Evolutionary conservation across 2,113 vertebrate genomes (phyloP), one percentile per base, ranked within the genome.

Genomic region (Caloenas nicobarica): DNA sequence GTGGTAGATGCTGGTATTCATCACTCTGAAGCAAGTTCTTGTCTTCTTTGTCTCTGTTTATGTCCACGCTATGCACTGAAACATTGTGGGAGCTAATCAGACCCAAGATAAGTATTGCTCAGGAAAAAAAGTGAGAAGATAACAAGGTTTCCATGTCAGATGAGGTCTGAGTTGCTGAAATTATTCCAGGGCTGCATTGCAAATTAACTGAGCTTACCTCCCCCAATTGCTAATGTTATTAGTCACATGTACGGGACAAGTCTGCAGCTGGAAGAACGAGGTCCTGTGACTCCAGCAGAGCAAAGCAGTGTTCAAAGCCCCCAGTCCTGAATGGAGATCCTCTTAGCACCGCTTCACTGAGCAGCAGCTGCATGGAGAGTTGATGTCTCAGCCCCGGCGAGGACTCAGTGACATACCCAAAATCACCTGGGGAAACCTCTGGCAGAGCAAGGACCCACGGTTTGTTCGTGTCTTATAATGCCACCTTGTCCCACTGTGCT

Each of bases 281-380:
- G 11, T 53, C 29, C 61, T 64, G 25, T 53, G 77, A 38, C 29
- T 68, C 16, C 60, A 81, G 18, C 0, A 2, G 17, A 33, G 42
- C 42, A 44, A 44, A 44, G 42, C 42, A 16, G 42, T 44, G 42
- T 16, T 17, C 38, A 73, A n/a, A 86, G 6, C 5, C 5, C 51
- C 16, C 1, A 3, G 29, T 33, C 13, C 38, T 73, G 54, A 73
- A 38, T 23, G n/a, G 17, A 11, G 25, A 73, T 83, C 10, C 15
- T 81, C 19, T 48, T 3, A 31, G 40, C 1, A 7, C 1, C 6
- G 6, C 14, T 71, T 73, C 72, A 31, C 12, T 0, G 2, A 50
- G 57, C 33, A n/a, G 33, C 33, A 53, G 14, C 38, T 1, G 1
- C 22, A 5, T 50, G 25, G 31, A 26, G 8, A 44, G 2, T 0